Base-by-base conservation (phyloP, 1,140 invertebrate species). In the Drosophila varians region DNA sequence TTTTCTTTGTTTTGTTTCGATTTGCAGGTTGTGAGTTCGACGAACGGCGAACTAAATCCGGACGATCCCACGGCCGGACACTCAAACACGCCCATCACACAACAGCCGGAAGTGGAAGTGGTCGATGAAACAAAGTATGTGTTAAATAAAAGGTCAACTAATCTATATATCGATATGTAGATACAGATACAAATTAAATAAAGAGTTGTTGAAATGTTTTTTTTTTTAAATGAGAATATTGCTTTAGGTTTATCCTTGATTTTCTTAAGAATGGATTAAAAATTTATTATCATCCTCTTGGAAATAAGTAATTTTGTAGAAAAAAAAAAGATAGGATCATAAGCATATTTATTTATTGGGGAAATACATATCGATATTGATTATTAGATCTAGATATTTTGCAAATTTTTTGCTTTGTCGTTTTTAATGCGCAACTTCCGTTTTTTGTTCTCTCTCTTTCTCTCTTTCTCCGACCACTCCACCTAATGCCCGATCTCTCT, bases 31-130 rank as follows among this genome's bases (percentile, higher is more conserved):
- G 97, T 99, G 74, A 98, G 97, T 92, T 99, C 98, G 70, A 98
- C 97, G 55, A 99, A 99, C 92, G 98, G 98, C 75, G 98, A 99
- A 93, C 92, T 99, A 82, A 97, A 96, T 49, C 95, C 96, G 76
- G 98, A 99, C 92, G 98, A 99, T 93, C 97, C 97, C 19, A 97
- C 96, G 43, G 97, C 97, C 78, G 98, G 97, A 51, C 97, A 98
- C 92, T 98, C 97, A 89, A 98, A 98, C 92, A 98, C 97, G 74
- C 98, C 97, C 61, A 98, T 99, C 90, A 98, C 97, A 64, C 96
- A 96, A 90, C 95, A 96, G 91, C 93, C 93, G 89, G 98, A 99
- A 93, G 95, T 98, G 36, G 98, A 99, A 91, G 95, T 97, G 91
- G 94, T 96, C 87, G 95, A 97, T 93, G 96, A 97, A 94, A 97